Conservation (phyloP, 2,888 invertebrate genomes). For the Diaperis boleti region DNA sequence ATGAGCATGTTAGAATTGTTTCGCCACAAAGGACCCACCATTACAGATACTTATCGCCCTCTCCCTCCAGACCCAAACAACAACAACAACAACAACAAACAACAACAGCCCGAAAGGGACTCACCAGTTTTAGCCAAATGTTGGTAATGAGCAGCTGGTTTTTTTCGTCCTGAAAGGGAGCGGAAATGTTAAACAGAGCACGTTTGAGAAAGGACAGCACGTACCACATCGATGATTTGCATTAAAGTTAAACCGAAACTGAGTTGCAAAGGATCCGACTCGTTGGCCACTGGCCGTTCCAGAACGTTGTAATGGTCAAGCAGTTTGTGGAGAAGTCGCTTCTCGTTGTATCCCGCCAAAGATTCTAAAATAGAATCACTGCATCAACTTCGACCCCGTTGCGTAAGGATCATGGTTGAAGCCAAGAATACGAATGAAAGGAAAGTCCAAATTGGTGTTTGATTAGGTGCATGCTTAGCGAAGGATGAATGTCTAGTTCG, state of each 20-base stretch:
- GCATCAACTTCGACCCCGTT: slow-evolving; percentile 9
- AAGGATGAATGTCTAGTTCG: not conserved
- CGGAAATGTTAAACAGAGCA: not conserved
- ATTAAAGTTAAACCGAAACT: slow-evolving; percentile 96
- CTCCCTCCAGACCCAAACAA: not conserved
- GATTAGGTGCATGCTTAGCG: slow-evolving; percentile 9
- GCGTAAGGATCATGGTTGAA: slow-evolving; percentile 11
- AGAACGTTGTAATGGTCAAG: slow-evolving; percentile 94
- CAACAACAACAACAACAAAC: slow-evolving; percentile 18
- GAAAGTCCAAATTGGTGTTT: slow-evolving; percentile 10
- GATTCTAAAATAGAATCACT: slow-evolving; percentile 71
- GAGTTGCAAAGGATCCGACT: slow-evolving; percentile 94
- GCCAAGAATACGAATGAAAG: slow-evolving; percentile 8
- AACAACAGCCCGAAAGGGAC: slow-evolving; percentile 62
- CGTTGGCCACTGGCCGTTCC: slow-evolving; percentile 95
- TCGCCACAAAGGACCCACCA: slow-evolving; percentile 33
- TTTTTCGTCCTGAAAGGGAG: slow-evolving; percentile 91
- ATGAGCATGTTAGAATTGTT: slow-evolving; percentile 32
- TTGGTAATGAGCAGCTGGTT: slow-evolving; percentile 97
- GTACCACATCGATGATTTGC: slow-evolving; percentile 98
- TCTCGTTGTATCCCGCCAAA: slow-evolving; percentile 91
- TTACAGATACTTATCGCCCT: slow-evolving; percentile 35
- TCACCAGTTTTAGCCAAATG: slow-evolving; percentile 97
- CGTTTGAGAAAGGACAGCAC: slow-evolving; percentile 60
- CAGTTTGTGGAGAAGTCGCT: slow-evolving; percentile 90